Conservation (phyloP, 92 coral and sea anemone species). For the Micromussa lordhowensis region DNA sequence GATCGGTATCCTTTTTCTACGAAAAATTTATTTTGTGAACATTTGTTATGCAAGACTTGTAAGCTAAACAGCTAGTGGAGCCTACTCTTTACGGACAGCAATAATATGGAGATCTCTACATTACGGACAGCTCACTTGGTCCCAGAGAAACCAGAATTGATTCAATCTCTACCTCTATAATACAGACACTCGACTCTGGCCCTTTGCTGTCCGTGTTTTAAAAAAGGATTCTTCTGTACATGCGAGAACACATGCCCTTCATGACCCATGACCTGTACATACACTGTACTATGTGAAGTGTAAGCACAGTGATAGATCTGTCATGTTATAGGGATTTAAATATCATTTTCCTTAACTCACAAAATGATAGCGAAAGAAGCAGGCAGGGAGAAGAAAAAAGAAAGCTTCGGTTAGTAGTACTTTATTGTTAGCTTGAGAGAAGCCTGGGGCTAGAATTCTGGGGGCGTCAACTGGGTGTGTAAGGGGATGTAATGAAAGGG, state of each 20-base stretch:
- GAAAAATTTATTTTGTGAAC: not conserved
- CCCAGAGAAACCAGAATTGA: too few relatives aligned
- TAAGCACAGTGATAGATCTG: not conserved
- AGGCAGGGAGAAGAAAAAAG: conserved; percentile 19
- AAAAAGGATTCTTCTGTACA: too few relatives aligned
- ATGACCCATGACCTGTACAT: too few relatives aligned
- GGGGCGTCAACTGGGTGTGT: conserved; percentile 11
- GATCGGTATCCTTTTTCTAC: conserved; percentile 55
- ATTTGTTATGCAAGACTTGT: conserved; percentile 5
- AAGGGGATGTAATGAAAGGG: not conserved
- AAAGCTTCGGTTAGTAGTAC: conserved; percentile 20
- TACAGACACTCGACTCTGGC: too few relatives aligned
- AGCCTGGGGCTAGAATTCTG: not conserved
- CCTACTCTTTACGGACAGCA: too few relatives aligned
- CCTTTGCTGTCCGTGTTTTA: too few relatives aligned
- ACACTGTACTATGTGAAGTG: not conserved
- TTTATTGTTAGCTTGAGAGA: not conserved
- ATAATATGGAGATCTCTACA: too few relatives aligned
- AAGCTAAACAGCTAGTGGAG: too few relatives aligned
- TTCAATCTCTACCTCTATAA: too few relatives aligned
- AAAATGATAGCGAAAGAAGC: conserved; percentile 8
- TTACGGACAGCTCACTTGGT: too few relatives aligned
- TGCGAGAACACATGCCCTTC: too few relatives aligned
- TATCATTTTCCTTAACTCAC: not conserved
- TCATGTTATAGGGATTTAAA: not conserved